Evolutionary conservation across 2,113 vertebrate genomes (phyloP).

Genomic region (Platysternon megacephalum): DNA sequence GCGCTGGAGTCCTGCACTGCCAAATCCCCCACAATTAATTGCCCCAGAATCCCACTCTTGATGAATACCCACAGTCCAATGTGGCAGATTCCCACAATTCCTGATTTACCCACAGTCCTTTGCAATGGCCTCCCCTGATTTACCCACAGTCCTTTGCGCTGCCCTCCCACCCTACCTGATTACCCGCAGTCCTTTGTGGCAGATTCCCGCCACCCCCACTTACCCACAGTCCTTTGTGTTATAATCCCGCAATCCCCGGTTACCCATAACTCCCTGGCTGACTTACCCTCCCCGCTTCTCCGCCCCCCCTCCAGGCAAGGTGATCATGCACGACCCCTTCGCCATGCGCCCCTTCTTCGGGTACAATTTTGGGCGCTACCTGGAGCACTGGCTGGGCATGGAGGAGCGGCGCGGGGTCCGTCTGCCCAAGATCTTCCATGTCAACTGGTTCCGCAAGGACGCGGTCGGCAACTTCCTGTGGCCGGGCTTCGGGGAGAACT

Average conservation of each 20-base stretch:
- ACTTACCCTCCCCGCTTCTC: background rate
- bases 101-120: background rate
- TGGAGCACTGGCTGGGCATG: constrained; percentile 78
- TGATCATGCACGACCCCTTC: constrained; percentile 83
- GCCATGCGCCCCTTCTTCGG: constrained; percentile 83
- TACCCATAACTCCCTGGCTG: background rate
- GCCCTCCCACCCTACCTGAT: background rate
- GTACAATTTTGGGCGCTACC: constrained; percentile 78
- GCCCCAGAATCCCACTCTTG: background rate
- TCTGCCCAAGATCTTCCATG: constrained; percentile 78
- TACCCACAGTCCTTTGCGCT: background rate
- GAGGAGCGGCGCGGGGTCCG: constrained; percentile 44
- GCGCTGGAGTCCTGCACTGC: background rate
- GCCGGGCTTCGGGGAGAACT: constrained; percentile 79
- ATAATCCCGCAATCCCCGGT: background rate
- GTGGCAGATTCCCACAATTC: background rate
- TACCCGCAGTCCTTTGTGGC: fast-evolving
- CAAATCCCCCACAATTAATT: background rate
- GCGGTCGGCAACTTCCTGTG: constrained; percentile 72
- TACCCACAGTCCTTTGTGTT: too few relatives aligned
- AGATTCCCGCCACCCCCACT: background rate
- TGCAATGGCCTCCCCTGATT: background rate
- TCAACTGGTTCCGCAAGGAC: constrained; percentile 80
- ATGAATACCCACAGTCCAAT: too few relatives aligned
- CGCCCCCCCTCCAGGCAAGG: constrained; percentile 65